Base-by-base conservation (phyloP, 2,888 invertebrate genomes). In the Malthinus flaveolus region DNA sequence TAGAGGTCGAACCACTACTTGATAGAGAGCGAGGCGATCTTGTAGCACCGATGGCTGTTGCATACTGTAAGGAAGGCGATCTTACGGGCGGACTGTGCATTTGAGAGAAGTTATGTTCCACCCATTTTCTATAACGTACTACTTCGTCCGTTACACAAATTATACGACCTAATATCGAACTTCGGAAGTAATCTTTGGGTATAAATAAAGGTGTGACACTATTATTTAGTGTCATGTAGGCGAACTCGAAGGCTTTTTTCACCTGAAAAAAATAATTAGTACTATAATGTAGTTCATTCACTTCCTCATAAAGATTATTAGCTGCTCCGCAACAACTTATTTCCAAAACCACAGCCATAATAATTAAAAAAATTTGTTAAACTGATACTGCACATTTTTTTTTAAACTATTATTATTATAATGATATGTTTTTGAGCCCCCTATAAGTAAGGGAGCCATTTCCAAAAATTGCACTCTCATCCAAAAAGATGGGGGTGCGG, bases 191-290 rank as follows among this genome's bases (percentile, higher is more conserved):
- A 68, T 87, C 84, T 70, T 84, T 82, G 69, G 79, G 79, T 62
- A 78, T 75, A 66, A 82, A 81, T 36, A 81, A 72, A 9, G 78
- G 77, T 64, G 74, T 87, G 62, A 90, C 89, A 63, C 90, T 90
- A 77, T 89, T 89, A 69, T 89, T 86, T 70, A 95, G 84, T 70
- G 89, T 87, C 62, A 90, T 87, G 81, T 93, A 97, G 60, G 98
- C 98, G 83, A 94, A 95, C 80, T 96, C 96, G 82, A 98, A 99
- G 61, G 97, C 95, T 81, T 93, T 90, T 77, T 92, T 91, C 11
- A 92, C 91, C 78, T 84, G 78, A 81, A 71, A 59, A 55, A 44
- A 45, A 53, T 79, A 45, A 11, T 15, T n/a, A 6, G 7, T 23
- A 23, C 23, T 23, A 23, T 23, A 23, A 23, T 23, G 9, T 45